Evolutionary conservation across 2,888 invertebrate species (phyloP).

Genomic region (Rotaria socialis): DNA sequence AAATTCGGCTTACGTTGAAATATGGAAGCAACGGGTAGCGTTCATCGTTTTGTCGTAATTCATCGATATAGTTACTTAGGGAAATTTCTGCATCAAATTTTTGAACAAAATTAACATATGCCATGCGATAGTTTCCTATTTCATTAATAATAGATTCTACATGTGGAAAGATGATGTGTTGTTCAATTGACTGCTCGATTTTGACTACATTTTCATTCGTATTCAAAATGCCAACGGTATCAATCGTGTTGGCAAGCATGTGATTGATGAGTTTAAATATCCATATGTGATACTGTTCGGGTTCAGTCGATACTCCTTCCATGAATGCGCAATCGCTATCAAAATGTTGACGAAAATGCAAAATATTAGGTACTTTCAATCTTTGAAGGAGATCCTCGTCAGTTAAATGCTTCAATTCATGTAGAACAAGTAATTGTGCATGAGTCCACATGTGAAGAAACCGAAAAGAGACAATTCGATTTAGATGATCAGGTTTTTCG

Average conservation of each 20-base stretch:
- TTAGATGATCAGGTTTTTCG: neutral
- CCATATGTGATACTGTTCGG: constrained; percentile 10
- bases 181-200: neutral
- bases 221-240: no score
- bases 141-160: neutral
- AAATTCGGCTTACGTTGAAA: neutral
- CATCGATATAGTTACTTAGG: neutral
- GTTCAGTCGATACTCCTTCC: constrained; percentile 1
- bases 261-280: neutral
- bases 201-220: neutral
- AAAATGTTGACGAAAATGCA: constrained; percentile 9
- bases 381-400: neutral
- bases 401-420: constrained; percentile 1
- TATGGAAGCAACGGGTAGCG: neutral
- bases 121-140: no score
- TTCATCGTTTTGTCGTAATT: neutral
- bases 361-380: constrained; percentile 1
- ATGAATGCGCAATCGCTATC: neutral
- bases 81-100: neutral
- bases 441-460: constrained; percentile 5
- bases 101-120: neutral
- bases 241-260: no score
- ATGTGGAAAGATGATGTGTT: neutral
- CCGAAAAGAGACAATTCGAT: neutral
- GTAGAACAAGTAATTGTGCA: neutral